A percentile compares a stretch with the other conserved stretches of the same genome.
These are phyloP conservation scores for Theocolax elegans DNA, from an alignment of 1,140 invertebrate genomes.

Conservation along the genomic window DNA sequence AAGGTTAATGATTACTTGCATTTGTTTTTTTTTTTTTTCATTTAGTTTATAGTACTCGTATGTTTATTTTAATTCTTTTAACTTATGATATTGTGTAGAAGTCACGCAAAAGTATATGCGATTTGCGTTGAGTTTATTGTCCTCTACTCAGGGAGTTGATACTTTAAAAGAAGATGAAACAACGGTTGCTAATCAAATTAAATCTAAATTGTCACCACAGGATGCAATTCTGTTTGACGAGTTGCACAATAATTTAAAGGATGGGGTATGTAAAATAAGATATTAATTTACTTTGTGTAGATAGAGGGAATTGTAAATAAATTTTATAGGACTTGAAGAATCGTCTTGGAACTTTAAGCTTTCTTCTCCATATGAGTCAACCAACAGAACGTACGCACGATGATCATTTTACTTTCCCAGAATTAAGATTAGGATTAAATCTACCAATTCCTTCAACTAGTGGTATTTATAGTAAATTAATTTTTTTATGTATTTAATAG, in stretches of 20 bases:
- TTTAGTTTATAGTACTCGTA: constrained; percentile 9
- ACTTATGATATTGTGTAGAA: constrained; percentile 32
- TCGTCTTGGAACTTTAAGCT: constrained; percentile 55
- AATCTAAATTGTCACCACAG: constrained; percentile 55
- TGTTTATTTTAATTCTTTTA: constrained; percentile 15
- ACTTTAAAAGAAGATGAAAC: constrained; percentile 61
- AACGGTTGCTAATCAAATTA: constrained; percentile 56
- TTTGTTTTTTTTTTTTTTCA: constrained; percentile 5
- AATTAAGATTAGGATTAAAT: constrained; percentile 54
- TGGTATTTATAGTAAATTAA: constrained; percentile 50
- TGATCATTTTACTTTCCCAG: constrained; percentile 55
- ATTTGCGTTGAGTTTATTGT: constrained; percentile 58
- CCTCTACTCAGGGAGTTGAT: constrained; percentile 58
- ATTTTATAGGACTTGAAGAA: constrained; percentile 55
- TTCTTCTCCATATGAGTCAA: constrained; percentile 57
- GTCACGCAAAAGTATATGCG: constrained; percentile 46
- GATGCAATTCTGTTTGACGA: constrained; percentile 61
- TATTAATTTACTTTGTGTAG: not conserved
- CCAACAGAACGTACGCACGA: constrained; percentile 51
- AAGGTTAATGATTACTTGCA: constrained; percentile 43
- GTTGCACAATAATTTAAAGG: constrained; percentile 61
- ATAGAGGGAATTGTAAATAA: constrained; percentile 1
- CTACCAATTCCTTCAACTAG: constrained; percentile 58
- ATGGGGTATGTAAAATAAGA: constrained; percentile 53
- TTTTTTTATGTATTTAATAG: not conserved